A percentile compares a stretch with the other conserved stretches of the same genome.
These are phyloP conservation scores for Morinoia aosen DNA, from an alignment of 2,888 invertebrate species.

Conservation along the genomic window DNA sequence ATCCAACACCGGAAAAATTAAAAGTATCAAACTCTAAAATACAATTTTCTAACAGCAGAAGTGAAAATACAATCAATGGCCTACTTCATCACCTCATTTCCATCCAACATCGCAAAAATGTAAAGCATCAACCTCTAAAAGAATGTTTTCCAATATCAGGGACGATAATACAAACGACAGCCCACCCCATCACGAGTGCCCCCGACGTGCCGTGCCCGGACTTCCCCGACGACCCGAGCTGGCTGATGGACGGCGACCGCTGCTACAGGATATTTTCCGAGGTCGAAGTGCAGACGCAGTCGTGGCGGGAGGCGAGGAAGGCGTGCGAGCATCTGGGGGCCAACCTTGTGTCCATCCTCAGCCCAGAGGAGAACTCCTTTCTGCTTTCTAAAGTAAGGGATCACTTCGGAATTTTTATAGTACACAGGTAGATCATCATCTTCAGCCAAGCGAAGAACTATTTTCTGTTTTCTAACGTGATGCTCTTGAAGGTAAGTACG, in stretches of 20 bases:
- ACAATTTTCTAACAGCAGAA: too few species aligned
- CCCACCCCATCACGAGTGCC: conserved; percentile 4
- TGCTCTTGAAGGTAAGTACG: background rate
- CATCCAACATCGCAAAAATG: too few species aligned
- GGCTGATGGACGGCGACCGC: conserved; percentile 55
- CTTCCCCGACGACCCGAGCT: conserved; percentile 34
- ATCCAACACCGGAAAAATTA: too few species aligned
- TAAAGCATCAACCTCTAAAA: too few species aligned
- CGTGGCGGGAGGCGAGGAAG: conserved; percentile 54
- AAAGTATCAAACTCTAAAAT: too few species aligned
- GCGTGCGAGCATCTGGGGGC: conserved; percentile 54
- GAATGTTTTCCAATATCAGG: background rate
- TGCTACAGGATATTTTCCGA: conserved; percentile 61
- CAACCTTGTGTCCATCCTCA: conserved; percentile 58
- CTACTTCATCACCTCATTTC: too few species aligned
- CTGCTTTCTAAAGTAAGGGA: conserved; percentile 58
- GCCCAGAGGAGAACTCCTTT: conserved; percentile 58
- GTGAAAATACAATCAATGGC: too few species aligned
- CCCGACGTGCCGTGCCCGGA: conserved; percentile 45
- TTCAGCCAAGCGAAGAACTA: background rate
- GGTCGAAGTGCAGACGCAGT: conserved; percentile 28
- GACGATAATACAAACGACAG: background rate
- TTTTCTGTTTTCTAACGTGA: background rate
- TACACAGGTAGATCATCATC: too few species aligned
- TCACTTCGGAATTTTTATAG: background rate